Conservation (phyloP, 2,113 vertebrate genomes). For the Lagopus leucura region DNA sequence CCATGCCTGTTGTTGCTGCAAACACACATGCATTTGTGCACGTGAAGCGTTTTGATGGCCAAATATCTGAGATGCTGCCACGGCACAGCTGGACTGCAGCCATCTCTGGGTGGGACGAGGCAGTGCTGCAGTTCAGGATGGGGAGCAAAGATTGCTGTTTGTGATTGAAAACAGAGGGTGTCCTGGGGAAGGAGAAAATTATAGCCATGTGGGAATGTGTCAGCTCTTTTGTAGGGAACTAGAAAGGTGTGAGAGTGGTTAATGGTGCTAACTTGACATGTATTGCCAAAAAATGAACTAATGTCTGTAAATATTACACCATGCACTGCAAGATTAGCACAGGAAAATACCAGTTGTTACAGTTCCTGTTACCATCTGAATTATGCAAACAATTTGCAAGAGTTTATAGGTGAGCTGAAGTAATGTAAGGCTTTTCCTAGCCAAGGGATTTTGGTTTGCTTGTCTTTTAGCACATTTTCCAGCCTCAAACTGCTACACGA, state of each 20-base stretch:
- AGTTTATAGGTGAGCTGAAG: constrained; percentile 18
- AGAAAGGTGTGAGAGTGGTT: constrained; percentile 7
- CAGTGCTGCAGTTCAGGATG: not conserved
- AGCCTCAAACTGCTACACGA: not conserved
- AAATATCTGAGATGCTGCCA: not conserved
- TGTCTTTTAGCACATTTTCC: not conserved
- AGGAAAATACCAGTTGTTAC: constrained; percentile 31
- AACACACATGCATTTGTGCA: fast-evolving
- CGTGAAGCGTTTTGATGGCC: fast-evolving
- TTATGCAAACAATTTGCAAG: constrained; percentile 42
- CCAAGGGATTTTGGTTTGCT: not conserved
- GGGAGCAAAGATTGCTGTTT: not conserved
- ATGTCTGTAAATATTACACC: constrained; percentile 17
- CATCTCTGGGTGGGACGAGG: fast-evolving
- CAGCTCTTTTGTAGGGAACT: not conserved
- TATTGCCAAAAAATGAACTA: constrained; percentile 57
- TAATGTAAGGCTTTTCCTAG: not conserved
- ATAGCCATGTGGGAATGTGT: not conserved
- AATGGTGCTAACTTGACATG: not conserved
- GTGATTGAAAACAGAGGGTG: not conserved
- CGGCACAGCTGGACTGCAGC: not conserved
- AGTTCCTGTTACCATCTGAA: constrained; percentile 33
- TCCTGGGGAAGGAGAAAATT: not conserved
- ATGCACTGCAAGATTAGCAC: not conserved
- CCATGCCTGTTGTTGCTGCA: not conserved